phyloP scores from a whole-genome alignment of 2,888 invertebrate species.

The Stenichneumon culpator region DNA sequence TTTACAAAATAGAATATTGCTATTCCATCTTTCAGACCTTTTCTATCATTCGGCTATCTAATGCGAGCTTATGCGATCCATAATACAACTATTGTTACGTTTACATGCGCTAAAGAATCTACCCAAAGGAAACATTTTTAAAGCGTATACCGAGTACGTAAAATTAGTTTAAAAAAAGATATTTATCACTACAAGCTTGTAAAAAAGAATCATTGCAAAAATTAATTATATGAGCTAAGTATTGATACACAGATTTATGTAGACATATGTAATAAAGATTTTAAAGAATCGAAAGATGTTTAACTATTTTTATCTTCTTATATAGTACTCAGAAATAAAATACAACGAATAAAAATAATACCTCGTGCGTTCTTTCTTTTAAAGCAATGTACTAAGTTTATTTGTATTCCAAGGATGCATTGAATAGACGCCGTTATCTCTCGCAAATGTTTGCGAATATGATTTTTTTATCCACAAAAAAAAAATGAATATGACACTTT shows the following conservation, averaged over 20 bases:
- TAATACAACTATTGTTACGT: background rate
- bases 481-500: no score
- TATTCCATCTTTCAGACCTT: background rate
- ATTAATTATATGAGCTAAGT: background rate
- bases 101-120: background rate
- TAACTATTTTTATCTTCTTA: background rate
- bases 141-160: no score
- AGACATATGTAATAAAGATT: background rate
- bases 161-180: background rate
- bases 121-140: no score
- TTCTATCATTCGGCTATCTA: background rate
- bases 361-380: no score
- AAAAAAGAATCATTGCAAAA: background rate
- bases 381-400: no score
- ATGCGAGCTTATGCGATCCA: background rate
- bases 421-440: no score
- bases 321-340: no score
- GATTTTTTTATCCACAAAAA: no score
- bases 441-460: no score
- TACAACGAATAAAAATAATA: no score
- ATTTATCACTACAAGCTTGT: background rate
- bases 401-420: no score
- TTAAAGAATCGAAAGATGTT: background rate
- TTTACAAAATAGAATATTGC: background rate
- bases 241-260: background rate